Conservation (phyloP, 2,797 vertebrate species). For the Eospalax fontanierii region DNA sequence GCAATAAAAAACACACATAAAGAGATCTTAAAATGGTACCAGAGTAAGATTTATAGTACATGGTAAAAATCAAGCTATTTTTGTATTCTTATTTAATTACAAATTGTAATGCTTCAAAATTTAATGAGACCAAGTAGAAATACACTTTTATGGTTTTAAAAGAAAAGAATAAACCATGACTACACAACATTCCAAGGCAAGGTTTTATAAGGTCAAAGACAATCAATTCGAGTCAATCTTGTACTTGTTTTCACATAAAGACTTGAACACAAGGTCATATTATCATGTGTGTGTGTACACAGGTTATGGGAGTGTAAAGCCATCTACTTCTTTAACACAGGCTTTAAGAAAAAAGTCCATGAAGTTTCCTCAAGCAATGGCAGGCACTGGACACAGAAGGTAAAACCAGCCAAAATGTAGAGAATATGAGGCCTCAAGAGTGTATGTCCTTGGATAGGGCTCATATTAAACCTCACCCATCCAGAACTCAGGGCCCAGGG, state of each 20-base stretch:
- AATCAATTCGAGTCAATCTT: conserved; percentile 10
- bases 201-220: conserved; percentile 43
- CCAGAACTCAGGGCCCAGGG: no score
- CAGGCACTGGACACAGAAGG: no score
- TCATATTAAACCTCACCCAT: no score
- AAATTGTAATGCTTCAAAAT: conserved; percentile 61
- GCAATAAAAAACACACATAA: not conserved
- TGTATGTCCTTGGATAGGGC: no score
- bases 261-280: not conserved
- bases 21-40: conserved; percentile 4
- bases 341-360: conserved; percentile 17
- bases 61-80: conserved; percentile 55
- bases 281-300: no score
- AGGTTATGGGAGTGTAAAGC: not conserved
- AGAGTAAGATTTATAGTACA: conserved; percentile 63
- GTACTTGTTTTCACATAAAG: not conserved
- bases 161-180: conserved; percentile 42
- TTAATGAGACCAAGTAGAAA: conserved; percentile 64
- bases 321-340: not conserved
- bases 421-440: no score
- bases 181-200: not conserved
- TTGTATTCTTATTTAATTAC: conserved; percentile 69
- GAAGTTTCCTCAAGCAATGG: no score
- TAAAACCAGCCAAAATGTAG: no score
- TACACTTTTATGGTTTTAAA: conserved; percentile 53